Evolutionary conservation across 1,140 invertebrate species (phyloP).

Genomic region (Scaptomyza hsui): DNA sequence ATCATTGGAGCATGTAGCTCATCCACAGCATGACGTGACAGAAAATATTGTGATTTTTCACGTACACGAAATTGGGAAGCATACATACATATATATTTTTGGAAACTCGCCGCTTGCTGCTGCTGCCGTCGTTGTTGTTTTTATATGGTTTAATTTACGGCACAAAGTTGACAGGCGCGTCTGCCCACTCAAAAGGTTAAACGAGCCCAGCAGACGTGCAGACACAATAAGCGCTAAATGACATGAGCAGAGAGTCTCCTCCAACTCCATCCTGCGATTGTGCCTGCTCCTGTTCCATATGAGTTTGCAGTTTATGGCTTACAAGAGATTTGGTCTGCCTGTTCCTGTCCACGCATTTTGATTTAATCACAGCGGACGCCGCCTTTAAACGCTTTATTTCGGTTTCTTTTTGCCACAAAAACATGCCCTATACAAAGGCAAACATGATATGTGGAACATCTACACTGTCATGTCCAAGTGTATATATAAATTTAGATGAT

Average conservation of each 20-base stretch:
- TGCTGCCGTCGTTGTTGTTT: conserved; percentile 2
- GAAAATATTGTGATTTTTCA: conserved; percentile 67
- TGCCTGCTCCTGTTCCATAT: conserved; percentile 48
- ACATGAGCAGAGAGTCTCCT: conserved; percentile 45
- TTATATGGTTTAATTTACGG: conserved; percentile 76
- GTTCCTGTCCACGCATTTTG: conserved; percentile 58
- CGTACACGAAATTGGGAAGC: conserved; percentile 54
- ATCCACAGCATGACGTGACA: conserved; percentile 70
- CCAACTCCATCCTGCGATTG: conserved; percentile 11
- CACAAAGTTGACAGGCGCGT: conserved; percentile 63
- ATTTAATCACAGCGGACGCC: conserved; percentile 68
- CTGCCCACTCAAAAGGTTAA: conserved; percentile 62
- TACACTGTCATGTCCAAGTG: too few species aligned
- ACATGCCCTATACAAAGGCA: conserved; percentile 12
- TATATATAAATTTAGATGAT: too few species aligned
- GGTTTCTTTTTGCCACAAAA: conserved; percentile 15
- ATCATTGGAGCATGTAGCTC: conserved; percentile 51
- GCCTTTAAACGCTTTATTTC: conserved; percentile 45
- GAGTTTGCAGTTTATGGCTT: conserved; percentile 71
- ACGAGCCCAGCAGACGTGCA: conserved; percentile 67
- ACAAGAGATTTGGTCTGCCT: conserved; percentile 66
- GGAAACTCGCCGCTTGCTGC: conserved; percentile 34
- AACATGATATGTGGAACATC: conserved; percentile 4
- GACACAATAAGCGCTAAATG: conserved; percentile 80
- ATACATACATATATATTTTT: conserved; percentile 25